Percentiles rank a stretch among this genome's conserved stretches.
Conservation (phyloP, 2,113 vertebrate species). For the Progne subis region DNA sequence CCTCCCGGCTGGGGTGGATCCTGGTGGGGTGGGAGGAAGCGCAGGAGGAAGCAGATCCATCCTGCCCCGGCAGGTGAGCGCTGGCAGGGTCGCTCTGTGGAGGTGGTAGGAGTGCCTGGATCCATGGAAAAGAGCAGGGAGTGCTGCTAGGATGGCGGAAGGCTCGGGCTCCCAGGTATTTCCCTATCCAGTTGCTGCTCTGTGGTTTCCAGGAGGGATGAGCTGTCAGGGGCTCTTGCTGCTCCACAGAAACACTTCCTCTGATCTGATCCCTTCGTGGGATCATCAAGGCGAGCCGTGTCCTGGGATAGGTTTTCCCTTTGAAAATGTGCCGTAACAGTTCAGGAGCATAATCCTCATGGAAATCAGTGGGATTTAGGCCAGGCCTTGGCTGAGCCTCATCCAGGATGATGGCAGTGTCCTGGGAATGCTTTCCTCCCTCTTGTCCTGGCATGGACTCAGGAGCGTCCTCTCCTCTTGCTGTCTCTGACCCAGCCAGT, state of each 20-base stretch:
- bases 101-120: background rate
- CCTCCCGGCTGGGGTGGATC: rapidly evolving
- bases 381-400: background rate
- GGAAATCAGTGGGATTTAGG: background rate
- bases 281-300: rapidly evolving
- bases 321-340: rapidly evolving
- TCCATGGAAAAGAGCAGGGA: background rate
- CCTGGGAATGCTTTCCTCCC: background rate
- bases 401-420: rapidly evolving
- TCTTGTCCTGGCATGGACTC: background rate
- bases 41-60: background rate
- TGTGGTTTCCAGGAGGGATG: background rate
- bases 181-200: background rate
- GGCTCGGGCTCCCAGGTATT: background rate
- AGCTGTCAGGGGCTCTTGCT: background rate
- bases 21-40: background rate
- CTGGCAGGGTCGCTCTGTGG: rapidly evolving
- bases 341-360: background rate
- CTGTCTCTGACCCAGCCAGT: background rate
- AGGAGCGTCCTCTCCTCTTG: background rate
- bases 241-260: rapidly evolving
- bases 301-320: background rate
- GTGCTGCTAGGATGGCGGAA: background rate
- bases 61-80: background rate
- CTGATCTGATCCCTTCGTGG: background rate